Percentiles rank a stretch among this genome's conserved stretches.
These are phyloP conservation scores for Pardalotus punctatus DNA, from an alignment of 2,113 vertebrate genomes.

Conservation along the genomic window DNA sequence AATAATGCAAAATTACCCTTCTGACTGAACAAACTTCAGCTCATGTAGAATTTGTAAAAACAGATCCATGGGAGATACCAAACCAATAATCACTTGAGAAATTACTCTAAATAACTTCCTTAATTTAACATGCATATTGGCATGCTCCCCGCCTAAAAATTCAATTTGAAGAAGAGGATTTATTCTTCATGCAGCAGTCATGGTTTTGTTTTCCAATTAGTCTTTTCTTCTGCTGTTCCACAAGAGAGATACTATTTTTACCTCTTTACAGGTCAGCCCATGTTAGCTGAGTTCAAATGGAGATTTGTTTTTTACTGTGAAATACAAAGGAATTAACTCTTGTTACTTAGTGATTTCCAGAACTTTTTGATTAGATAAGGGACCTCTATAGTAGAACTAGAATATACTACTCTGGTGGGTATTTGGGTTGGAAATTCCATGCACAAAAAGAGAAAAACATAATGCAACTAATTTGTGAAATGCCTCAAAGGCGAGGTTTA, in stretches of 20 bases:
- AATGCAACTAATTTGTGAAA: neutral
- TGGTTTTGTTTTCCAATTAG: neutral
- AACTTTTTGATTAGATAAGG: neutral
- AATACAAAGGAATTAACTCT: neutral
- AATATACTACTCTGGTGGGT: neutral
- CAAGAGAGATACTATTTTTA: neutral
- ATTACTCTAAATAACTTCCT: neutral
- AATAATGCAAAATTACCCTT: neutral
- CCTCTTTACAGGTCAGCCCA: neutral
- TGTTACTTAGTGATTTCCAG: neutral
- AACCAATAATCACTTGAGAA: neutral
- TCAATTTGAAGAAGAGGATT: neutral
- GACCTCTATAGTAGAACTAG: neutral
- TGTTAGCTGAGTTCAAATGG: neutral
- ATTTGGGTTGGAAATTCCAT: neutral
- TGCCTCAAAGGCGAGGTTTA: neutral
- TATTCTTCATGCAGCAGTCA: neutral
- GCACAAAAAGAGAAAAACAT: neutral
- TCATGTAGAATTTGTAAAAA: conserved; percentile 10
- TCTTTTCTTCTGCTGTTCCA: neutral
- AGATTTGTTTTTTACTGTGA: neutral
- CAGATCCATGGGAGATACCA: neutral
- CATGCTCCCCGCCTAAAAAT: neutral
- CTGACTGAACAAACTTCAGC: neutral
- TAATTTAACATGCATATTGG: neutral